These are phyloP conservation scores for Mus spicilegus DNA, from an alignment of 2,113 vertebrate species.

Conservation along the genomic window DNA sequence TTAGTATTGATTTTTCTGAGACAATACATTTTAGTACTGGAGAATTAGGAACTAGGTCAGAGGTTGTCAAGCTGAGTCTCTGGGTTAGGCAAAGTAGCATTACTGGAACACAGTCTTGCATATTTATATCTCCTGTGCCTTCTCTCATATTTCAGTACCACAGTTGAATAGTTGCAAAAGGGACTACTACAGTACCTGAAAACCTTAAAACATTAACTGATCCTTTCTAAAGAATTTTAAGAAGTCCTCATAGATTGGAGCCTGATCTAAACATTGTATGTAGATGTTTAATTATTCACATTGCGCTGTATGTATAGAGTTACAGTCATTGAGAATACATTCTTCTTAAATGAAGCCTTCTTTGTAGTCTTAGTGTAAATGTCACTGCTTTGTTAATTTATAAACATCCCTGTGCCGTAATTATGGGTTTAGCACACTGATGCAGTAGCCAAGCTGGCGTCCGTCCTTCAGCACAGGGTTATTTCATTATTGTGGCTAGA, in stretches of 20 bases:
- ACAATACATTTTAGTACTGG: not conserved
- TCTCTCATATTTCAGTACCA: not conserved
- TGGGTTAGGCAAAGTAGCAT: not conserved
- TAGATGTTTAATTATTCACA: not conserved
- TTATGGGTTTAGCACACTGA: conserved; percentile 1
- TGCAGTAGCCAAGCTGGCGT: conserved; percentile 37
- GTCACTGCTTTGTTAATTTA: conserved; percentile 68
- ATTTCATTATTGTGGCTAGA: conserved; percentile 75
- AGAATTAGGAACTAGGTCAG: not conserved
- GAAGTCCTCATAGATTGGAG: not conserved
- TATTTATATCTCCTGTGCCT: not conserved
- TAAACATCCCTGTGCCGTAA: conserved; percentile 63
- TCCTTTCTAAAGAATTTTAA: not conserved
- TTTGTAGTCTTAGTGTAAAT: conserved; percentile 49
- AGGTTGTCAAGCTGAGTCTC: not conserved
- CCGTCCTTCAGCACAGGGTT: conserved; percentile 63
- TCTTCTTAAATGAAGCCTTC: not conserved
- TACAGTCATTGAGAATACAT: not conserved
- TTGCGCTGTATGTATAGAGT: not conserved
- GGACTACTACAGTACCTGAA: not conserved
- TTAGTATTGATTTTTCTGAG: conserved; percentile 39
- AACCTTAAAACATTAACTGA: not conserved
- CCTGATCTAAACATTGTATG: not conserved
- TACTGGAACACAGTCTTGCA: not conserved
- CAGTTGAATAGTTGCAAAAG: not conserved